Conservation (phyloP, 2,888 invertebrate genomes). For the Lapara coniferarum region DNA sequence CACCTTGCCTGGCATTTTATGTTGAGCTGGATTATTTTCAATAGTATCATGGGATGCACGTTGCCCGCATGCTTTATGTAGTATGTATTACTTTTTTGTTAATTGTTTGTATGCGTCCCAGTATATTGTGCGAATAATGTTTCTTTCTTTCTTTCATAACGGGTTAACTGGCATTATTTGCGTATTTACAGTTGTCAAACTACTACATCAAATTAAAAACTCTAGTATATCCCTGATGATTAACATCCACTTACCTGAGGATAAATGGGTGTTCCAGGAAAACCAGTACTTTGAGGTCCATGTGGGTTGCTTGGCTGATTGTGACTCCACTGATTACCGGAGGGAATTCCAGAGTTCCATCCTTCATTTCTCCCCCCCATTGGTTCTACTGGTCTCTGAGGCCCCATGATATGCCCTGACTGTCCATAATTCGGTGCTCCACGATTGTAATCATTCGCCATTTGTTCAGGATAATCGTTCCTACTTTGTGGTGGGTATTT, state of each 20-base stretch:
- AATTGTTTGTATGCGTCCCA: no score
- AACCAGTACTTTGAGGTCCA: neutral
- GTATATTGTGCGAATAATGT: no score
- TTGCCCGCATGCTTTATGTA: no score
- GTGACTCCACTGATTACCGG: slow-evolving; percentile 18
- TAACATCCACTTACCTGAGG: slow-evolving; percentile 2
- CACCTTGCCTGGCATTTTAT: no score
- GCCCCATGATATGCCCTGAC: neutral
- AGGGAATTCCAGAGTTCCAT: neutral
- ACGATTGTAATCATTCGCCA: slow-evolving; percentile 27
- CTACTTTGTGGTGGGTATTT: slow-evolving; percentile 43
- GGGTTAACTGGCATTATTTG: no score
- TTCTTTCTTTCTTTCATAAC: no score
- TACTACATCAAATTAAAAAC: no score
- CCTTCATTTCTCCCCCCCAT: neutral
- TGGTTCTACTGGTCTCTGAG: slow-evolving; percentile 7
- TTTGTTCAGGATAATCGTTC: slow-evolving; percentile 47
- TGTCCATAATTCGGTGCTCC: slow-evolving; percentile 2
- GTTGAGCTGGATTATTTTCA: no score
- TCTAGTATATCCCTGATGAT: no score
- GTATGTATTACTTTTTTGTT: no score
- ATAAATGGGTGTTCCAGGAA: slow-evolving; percentile 23
- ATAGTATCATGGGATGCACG: no score
- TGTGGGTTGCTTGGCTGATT: neutral
- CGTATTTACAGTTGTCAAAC: no score